These are phyloP conservation scores for Cephalopachus bancanus DNA, from an alignment of 2,797 vertebrate species.

Conservation along the genomic window DNA sequence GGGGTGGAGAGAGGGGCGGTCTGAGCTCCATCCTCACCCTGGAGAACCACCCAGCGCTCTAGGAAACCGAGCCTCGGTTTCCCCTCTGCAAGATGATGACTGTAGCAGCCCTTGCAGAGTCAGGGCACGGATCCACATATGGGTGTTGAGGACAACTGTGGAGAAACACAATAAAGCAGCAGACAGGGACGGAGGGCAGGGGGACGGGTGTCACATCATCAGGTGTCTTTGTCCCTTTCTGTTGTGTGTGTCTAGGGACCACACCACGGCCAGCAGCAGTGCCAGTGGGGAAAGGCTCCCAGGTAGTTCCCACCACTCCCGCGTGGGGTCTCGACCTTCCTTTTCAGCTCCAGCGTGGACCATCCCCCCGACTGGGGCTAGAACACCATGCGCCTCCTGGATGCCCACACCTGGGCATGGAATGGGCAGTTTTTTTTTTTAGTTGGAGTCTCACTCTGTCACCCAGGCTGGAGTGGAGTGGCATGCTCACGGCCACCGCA, in stretches of 20 bases:
- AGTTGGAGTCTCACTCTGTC: no score
- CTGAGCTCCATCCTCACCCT: no score
- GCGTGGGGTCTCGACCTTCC: fast-evolving
- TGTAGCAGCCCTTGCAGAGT: background rate
- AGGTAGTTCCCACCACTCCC: no score
- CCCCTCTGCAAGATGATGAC: background rate
- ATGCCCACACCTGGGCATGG: background rate
- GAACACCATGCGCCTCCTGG: no score
- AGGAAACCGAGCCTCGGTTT: background rate
- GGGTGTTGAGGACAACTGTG: background rate
- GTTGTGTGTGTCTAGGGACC: background rate
- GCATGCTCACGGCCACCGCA: no score
- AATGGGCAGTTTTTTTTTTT: no score
- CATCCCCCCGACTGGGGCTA: background rate
- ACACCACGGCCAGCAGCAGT: background rate
- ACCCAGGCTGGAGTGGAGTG: no score
- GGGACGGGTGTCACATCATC: no score
- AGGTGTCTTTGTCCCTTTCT: background rate
- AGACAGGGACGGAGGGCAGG: background rate
- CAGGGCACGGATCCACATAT: no score
- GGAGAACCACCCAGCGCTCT: no score
- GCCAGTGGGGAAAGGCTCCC: background rate
- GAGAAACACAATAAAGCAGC: background rate
- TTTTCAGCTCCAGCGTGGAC: no score
- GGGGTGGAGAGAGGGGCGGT: no score